phyloP scores from a whole-genome alignment of 2,113 vertebrate genomes.

The Anhinga rufa region DNA sequence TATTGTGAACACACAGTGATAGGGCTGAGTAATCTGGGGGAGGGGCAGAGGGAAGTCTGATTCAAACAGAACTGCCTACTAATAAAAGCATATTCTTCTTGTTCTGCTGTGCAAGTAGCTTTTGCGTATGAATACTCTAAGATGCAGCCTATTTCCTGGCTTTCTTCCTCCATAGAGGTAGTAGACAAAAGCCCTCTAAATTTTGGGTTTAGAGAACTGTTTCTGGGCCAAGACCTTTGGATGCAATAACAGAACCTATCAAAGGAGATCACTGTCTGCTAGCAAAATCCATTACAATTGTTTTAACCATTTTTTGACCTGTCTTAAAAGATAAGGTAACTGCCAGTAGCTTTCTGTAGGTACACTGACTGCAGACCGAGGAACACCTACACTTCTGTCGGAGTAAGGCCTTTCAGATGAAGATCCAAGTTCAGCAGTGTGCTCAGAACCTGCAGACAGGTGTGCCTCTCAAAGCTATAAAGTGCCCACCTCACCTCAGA shows the following conservation, averaged over 20 bases:
- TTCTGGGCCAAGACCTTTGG: neutral
- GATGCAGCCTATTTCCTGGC: neutral
- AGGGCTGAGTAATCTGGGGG: neutral
- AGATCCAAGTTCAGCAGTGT: neutral
- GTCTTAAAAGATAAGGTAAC: neutral
- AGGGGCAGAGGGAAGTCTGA: neutral
- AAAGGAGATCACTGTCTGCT: neutral
- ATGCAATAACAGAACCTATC: neutral
- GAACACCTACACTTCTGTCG: neutral
- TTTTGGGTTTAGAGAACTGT: neutral
- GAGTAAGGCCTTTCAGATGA: neutral
- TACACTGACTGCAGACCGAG: neutral
- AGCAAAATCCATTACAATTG: neutral
- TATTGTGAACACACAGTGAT: neutral
- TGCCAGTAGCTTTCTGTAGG: neutral
- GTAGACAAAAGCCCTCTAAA: neutral
- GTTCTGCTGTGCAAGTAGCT: neutral
- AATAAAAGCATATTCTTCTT: neutral
- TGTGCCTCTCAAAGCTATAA: neutral
- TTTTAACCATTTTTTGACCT: neutral
- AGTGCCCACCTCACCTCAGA: neutral
- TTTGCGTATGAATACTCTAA: neutral
- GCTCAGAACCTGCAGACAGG: neutral
- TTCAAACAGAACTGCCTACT: neutral
- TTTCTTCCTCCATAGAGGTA: neutral